Conservation (phyloP, 2,113 vertebrate species). For the Trogon surrucura region DNA sequence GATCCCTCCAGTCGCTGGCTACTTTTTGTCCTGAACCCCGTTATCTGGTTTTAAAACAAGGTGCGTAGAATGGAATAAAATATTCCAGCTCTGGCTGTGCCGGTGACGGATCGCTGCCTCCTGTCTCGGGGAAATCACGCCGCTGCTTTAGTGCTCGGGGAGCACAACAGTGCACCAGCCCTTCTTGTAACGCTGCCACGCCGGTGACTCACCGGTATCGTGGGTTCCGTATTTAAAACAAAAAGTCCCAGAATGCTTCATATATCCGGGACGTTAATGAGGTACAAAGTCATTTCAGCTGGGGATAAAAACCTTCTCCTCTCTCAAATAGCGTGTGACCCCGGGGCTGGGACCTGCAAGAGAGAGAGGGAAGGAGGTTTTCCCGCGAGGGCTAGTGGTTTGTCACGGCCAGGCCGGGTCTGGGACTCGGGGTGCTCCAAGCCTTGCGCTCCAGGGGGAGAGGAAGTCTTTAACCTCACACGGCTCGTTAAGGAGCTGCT, state of each 20-base stretch:
- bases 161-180: background rate
- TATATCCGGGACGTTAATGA: background rate
- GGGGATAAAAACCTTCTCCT: background rate
- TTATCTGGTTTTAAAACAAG: background rate
- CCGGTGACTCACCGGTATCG: background rate
- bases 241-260: background rate
- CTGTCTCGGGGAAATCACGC: background rate
- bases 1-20: background rate
- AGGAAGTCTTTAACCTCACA: background rate
- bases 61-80: background rate
- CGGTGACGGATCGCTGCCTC: background rate
- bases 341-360: background rate
- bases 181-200: background rate
- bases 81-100: background rate
- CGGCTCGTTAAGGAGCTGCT: background rate
- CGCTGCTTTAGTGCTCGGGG: background rate
- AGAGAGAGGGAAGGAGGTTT: background rate
- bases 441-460: background rate
- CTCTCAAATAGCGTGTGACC: background rate
- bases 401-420: background rate
- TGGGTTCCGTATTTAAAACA: background rate
- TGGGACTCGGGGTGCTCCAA: background rate
- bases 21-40: background rate
- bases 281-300: fast-evolving
- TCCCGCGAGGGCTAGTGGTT: conserved; percentile 2